Evolutionary conservation across 2,797 vertebrate genomes (phyloP).

Genomic region (Ctenosaura bakeri): DNA sequence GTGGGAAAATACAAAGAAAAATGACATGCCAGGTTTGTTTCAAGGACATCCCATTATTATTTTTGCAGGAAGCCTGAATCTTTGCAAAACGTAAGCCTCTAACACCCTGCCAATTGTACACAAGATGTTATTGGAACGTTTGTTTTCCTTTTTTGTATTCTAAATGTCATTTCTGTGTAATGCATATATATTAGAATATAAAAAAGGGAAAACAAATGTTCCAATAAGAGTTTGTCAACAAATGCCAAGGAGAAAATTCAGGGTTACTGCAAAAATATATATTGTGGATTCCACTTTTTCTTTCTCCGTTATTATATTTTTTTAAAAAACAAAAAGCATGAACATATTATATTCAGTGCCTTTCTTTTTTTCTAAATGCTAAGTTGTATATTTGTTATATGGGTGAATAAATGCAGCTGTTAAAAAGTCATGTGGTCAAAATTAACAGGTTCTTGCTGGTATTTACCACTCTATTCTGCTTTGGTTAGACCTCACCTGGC

Average conservation of each 20-base stretch:
- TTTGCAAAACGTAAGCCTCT: background rate
- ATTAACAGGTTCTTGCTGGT: no score
- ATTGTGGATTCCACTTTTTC: background rate
- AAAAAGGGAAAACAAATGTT: no score
- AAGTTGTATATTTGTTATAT: background rate
- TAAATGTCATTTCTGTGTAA: background rate
- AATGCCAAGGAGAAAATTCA: background rate
- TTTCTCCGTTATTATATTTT: background rate
- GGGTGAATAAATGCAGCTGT: background rate
- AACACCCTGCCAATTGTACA: background rate
- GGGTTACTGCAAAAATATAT: background rate
- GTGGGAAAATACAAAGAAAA: background rate
- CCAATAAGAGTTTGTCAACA: background rate
- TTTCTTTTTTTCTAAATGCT: background rate
- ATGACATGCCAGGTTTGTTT: background rate
- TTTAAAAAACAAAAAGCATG: no score
- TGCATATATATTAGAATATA: no score
- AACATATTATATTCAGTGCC: no score
- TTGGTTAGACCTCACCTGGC: no score
- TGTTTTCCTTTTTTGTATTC: background rate
- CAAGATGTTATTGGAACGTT: background rate
- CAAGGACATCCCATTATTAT: background rate
- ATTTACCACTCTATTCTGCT: no score
- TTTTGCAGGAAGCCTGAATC: background rate
- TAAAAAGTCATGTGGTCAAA: background rate